Conservation (phyloP, 2,113 vertebrate genomes). For the Vombatus ursinus region DNA sequence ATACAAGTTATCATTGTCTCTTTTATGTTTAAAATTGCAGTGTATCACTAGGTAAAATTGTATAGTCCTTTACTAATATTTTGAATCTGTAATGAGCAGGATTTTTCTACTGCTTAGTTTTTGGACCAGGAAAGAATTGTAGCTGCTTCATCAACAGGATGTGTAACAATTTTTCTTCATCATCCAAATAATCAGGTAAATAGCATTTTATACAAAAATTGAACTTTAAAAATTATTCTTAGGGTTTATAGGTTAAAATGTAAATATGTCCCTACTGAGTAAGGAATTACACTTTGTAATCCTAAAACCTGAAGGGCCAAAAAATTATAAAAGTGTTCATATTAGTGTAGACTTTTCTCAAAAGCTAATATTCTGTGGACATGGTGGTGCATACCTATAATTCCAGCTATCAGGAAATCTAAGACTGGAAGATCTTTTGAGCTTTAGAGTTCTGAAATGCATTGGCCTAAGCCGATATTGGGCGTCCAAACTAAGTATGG, state of each 20-base stretch:
- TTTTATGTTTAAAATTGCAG: constrained; percentile 45
- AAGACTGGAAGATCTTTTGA: neutral
- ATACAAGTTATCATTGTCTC: neutral
- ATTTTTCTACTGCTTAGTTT: constrained; percentile 85
- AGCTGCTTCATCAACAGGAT: constrained; percentile 93
- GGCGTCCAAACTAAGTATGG: neutral
- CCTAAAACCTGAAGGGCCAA: neutral
- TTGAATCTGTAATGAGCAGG: constrained; percentile 22
- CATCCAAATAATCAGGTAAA: constrained; percentile 92
- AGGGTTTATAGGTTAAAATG: neutral
- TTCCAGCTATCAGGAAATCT: neutral
- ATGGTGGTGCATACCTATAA: neutral
- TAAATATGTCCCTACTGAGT: constrained; percentile 9
- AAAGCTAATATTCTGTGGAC: constrained; percentile 7
- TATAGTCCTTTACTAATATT: neutral
- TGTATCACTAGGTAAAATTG: neutral
- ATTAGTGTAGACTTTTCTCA: constrained; percentile 1
- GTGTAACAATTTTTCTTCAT: constrained; percentile 91
- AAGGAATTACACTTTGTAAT: constrained; percentile 4
- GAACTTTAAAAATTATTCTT: constrained; percentile 39
- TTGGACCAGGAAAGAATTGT: constrained; percentile 95
- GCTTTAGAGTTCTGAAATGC: neutral
- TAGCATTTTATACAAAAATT: constrained; percentile 4
- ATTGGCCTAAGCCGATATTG: neutral
- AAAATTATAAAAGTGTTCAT: constrained; percentile 3